Evolutionary conservation across 2,888 invertebrate species (phyloP).

Genomic region (Carterocephalus palaemon): DNA sequence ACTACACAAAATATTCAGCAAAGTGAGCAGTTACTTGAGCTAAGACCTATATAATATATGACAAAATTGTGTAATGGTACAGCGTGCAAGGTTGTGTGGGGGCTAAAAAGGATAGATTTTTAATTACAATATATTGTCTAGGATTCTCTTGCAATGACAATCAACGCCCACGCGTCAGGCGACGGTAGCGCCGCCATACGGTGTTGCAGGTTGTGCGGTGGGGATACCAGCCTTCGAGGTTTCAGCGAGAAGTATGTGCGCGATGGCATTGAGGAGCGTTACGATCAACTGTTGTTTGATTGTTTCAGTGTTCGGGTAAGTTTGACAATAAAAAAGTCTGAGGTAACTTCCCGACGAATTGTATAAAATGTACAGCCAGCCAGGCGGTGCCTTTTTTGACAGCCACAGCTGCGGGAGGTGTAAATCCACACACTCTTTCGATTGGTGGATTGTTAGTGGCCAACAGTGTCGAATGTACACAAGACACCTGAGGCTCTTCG

Average conservation of each 20-base stretch:
- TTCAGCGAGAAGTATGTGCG: constrained; percentile 42
- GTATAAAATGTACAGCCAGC: too few species aligned
- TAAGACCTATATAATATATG: not conserved
- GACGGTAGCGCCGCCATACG: constrained; percentile 38
- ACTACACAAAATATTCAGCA: constrained; percentile 41
- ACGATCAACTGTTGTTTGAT: constrained; percentile 44
- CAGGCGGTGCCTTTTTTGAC: too few species aligned
- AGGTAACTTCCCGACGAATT: too few species aligned
- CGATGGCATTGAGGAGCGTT: constrained; percentile 46
- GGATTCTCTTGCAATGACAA: constrained; percentile 36
- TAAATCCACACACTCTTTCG: too few species aligned
- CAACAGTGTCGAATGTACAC: too few species aligned
- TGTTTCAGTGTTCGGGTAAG: constrained; percentile 48
- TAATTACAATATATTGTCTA: constrained; percentile 22
- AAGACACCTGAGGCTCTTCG: too few species aligned
- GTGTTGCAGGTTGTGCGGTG: constrained; percentile 48
- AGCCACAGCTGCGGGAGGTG: too few species aligned
- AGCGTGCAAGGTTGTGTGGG: not conserved
- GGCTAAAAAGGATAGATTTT: not conserved
- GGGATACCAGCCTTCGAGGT: constrained; percentile 38
- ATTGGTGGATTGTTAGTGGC: too few species aligned
- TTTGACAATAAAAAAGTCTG: too few species aligned
- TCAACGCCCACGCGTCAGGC: constrained; percentile 42
- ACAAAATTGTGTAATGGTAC: too few species aligned
- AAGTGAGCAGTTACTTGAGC: constrained; percentile 31